Evolutionary conservation across 2,888 invertebrate species (phyloP), one percentile per base, ranked within the genome.

Genomic region (Drosophila putrida): DNA sequence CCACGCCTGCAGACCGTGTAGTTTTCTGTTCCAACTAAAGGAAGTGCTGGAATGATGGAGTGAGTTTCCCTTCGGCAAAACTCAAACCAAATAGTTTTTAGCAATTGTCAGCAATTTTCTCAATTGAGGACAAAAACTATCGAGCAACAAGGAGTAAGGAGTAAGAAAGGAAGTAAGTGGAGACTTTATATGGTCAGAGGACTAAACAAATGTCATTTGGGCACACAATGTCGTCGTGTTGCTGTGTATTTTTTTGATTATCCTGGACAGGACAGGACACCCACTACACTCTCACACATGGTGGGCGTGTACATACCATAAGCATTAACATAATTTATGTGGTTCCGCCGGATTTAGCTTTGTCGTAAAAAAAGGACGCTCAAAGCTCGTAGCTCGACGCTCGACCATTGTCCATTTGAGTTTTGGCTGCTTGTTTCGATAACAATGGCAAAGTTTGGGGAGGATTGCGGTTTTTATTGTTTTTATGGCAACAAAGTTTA

Each of bases 271-370:
- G 85, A 65, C 70, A 60, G 51, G 15, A 44, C 27, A 38, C 27
- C 27, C 38, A 33, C n/a, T 39, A 38, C 6, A 38, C 6, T 13
- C 28, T 28, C 28, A 38, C 64, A 82, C 80, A 78, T 84, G 75
- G 88, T 88, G 91, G 91, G 91, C 91, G 91, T 90, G 88, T 82
- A 69, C 88, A 90, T 80, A 78, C 77, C 81, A 77, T 77, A 78
- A 80, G 90, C 87, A 91, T 91, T 91, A 91, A 91, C 91, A 91
- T 91, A 91, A 91, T 91, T 91, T 91, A 91, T 91, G 91, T 91
- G 91, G 91, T 91, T 90, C 89, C 90, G 89, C 87, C 79, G 88
- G 82, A 88, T 88, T 87, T 84, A 76, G 87, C 81, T 71, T 88
- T 86, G 90, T 90, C 90, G 90, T 86, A 89, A 89, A 89, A 89